Evolutionary conservation across 23 tunicate species (phyloP).

Genomic region (Corella eumyota): DNA sequence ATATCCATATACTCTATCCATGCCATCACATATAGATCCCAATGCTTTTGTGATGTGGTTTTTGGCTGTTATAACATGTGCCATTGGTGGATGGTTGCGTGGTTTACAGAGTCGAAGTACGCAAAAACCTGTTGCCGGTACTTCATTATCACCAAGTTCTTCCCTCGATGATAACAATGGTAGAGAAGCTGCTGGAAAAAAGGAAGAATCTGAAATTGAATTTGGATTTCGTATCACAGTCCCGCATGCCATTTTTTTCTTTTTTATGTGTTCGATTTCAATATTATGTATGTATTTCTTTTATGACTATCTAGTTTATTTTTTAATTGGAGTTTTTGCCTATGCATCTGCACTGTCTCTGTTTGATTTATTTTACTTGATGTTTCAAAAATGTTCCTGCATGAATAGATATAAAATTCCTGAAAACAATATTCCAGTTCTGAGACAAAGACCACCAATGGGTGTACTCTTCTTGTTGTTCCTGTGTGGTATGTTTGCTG

Average conservation of each 20-base stretch:
- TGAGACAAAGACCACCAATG: slow-evolving; percentile 29
- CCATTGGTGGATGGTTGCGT: slow-evolving; percentile 55
- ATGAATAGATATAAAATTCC: slow-evolving; percentile 35
- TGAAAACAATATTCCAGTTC: slow-evolving; percentile 17
- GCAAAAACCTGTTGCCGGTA: too few species aligned
- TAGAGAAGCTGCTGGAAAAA: not conserved
- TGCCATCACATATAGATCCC: slow-evolving; percentile 11
- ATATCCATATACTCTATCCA: slow-evolving; percentile 14
- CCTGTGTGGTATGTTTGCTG: slow-evolving; percentile 14
- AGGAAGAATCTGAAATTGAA: not conserved
- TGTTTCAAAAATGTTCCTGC: slow-evolving; percentile 32
- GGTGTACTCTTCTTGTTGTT: slow-evolving; percentile 28
- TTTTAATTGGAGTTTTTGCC: slow-evolving; percentile 57
- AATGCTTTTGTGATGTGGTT: slow-evolving; percentile 42
- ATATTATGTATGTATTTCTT: slow-evolving; percentile 78
- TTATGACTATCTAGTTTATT: slow-evolving; percentile 70
- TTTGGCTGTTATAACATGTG: slow-evolving; percentile 63
- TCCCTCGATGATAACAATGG: too few species aligned
- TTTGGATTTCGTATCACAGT: slow-evolving; percentile 10
- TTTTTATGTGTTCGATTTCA: slow-evolving; percentile 56
- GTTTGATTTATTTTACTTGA: slow-evolving; percentile 28
- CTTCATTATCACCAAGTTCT: not conserved
- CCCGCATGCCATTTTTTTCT: slow-evolving; percentile 27
- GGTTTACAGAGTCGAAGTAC: slow-evolving; percentile 4
- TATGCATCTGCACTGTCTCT: slow-evolving; percentile 46